phyloP scores from a whole-genome alignment of 2,113 vertebrate species.

The Thunnus maccoyii region DNA sequence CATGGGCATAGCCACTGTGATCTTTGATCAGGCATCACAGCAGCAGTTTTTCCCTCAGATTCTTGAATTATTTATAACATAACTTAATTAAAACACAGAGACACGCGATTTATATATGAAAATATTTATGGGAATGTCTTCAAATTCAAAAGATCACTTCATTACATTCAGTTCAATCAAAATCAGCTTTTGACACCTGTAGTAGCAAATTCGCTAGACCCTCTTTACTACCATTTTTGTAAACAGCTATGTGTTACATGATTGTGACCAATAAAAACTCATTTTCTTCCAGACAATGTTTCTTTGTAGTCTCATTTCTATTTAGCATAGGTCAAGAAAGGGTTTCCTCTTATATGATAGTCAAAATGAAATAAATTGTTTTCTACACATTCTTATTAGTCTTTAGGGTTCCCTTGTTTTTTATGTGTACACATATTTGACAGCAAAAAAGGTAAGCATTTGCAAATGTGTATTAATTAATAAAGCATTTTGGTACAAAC shows the following conservation, averaged over 20 bases:
- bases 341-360: not conserved
- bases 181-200: slow-evolving; percentile 18
- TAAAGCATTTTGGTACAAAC: slow-evolving; percentile 17
- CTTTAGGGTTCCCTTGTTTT: not conserved
- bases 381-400: slow-evolving; percentile 3
- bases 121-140: slow-evolving; percentile 80
- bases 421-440: not conserved
- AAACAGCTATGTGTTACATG: slow-evolving; percentile 28
- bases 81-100: slow-evolving; percentile 28
- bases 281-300: not conserved
- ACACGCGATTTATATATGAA: slow-evolving; percentile 64
- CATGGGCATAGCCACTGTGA: not conserved
- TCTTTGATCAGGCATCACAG: not conserved
- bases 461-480: slow-evolving; percentile 16
- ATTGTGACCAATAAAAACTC: slow-evolving; percentile 56
- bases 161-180: slow-evolving; percentile 74
- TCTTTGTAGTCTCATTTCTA: not conserved
- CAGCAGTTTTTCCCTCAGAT: not conserved
- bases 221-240: slow-evolving; percentile 1
- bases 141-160: slow-evolving; percentile 56
- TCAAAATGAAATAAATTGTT: not conserved
- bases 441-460: not conserved
- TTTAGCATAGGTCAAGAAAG: not conserved
- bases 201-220: slow-evolving; percentile 25
- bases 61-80: not conserved